These are phyloP conservation scores for Tiliacea citrago DNA, from an alignment of 2,888 invertebrate species.

Conservation along the genomic window DNA sequence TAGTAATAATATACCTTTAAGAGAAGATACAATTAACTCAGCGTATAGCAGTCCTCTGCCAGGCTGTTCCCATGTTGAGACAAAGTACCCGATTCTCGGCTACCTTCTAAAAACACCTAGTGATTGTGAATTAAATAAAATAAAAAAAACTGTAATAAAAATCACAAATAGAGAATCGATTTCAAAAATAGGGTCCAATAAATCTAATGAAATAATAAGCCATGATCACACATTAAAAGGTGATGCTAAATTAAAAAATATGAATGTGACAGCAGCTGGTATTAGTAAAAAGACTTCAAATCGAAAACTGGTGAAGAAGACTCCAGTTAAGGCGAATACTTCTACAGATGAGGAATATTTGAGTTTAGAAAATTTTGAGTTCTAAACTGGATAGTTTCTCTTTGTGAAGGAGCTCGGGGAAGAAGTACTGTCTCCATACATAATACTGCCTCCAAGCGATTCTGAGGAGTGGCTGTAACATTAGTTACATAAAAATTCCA, in stretches of 20 bases:
- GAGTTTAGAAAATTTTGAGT: not conserved
- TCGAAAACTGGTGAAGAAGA: not conserved
- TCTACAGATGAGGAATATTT: not conserved
- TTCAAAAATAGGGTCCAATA: not conserved
- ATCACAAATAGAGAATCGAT: too few relatives aligned
- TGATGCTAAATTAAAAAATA: not conserved
- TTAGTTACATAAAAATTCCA: not conserved
- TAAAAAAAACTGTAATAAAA: not conserved
- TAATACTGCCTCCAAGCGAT: too few relatives aligned
- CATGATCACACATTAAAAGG: not conserved
- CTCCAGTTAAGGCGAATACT: not conserved
- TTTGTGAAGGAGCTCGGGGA: too few relatives aligned
- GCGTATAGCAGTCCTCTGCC: not conserved
- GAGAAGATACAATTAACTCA: too few relatives aligned
- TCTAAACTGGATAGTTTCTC: not conserved
- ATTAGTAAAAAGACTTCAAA: not conserved
- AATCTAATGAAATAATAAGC: not conserved
- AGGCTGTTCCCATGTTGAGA: not conserved
- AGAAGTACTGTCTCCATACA: not conserved
- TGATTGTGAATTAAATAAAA: not conserved
- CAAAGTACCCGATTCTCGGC: not conserved
- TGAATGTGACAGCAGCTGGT: not conserved
- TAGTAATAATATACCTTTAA: not conserved
- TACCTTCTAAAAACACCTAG: too few relatives aligned
- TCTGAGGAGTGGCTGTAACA: not conserved